phyloP scores from a whole-genome alignment of 1,140 invertebrate genomes.

The Atta texana region DNA sequence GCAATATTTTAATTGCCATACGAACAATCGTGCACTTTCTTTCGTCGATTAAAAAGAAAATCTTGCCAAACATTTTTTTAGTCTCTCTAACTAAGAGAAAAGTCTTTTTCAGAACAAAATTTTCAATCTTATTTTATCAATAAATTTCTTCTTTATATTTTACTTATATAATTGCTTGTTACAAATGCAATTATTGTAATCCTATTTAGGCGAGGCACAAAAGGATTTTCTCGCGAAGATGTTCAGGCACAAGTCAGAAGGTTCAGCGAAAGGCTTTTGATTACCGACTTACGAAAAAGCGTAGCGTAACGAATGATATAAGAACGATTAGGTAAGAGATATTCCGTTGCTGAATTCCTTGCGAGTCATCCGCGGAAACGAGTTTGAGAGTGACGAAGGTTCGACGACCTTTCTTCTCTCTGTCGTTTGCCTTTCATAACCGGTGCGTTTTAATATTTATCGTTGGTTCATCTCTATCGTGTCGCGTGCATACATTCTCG shows the following conservation, averaged over 20 bases:
- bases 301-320: constrained; percentile 69
- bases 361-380: constrained; percentile 70
- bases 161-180: background rate
- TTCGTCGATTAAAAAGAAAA: background rate
- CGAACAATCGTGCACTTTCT: background rate
- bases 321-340: constrained; percentile 72
- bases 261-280: constrained; percentile 53
- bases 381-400: constrained; percentile 63
- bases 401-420: constrained; percentile 64
- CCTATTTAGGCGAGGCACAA: background rate
- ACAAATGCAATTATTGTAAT: background rate
- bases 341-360: constrained; percentile 69
- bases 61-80: background rate
- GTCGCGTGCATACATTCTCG: background rate
- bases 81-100: background rate
- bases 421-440: constrained; percentile 71
- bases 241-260: background rate
- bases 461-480: constrained; percentile 41
- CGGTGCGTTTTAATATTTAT: constrained; percentile 70
- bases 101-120: background rate
- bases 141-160: background rate
- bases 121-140: background rate
- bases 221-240: constrained; percentile 6
- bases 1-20: constrained; percentile 30
- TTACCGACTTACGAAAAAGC: constrained; percentile 14